Conservation (phyloP, 2,888 invertebrate species). For the Clivina fossor region DNA sequence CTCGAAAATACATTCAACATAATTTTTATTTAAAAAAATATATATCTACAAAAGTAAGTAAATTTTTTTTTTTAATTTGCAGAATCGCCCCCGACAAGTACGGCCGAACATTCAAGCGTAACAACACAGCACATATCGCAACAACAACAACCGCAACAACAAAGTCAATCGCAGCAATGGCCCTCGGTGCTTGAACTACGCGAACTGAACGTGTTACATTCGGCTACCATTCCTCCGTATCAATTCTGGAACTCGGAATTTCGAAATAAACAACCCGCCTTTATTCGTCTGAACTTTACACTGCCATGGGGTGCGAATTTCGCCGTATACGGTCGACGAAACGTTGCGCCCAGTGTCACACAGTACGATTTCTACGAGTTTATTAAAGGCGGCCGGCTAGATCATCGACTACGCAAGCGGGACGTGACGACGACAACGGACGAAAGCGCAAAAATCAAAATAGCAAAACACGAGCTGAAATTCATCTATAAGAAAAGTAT, state of each 20-base stretch:
- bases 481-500: conserved; percentile 46
- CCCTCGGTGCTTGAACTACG: conserved; percentile 76
- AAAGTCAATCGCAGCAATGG: conserved; percentile 77
- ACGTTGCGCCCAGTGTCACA: conserved; percentile 94
- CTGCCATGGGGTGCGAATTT: conserved; percentile 92
- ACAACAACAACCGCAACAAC: conserved; percentile 68
- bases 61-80: conserved; percentile 46
- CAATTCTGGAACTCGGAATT: conserved; percentile 94
- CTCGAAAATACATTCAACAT: too few relatives aligned
- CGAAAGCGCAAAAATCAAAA: not conserved
- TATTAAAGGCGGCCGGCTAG: conserved; percentile 81
- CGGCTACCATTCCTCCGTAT: conserved; percentile 84
- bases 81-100: conserved; percentile 76
- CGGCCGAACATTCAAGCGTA: conserved; percentile 67
- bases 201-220: conserved; percentile 81
- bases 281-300: conserved; percentile 85
- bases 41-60: too few relatives aligned
- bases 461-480: conserved; percentile 40
- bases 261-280: conserved; percentile 86
- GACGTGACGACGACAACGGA: conserved; percentile 44
- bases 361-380: conserved; percentile 97
- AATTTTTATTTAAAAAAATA: too few relatives aligned
- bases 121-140: conserved; percentile 60
- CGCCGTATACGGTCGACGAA: conserved; percentile 92
- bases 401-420: conserved; percentile 70